Conservation (phyloP, 2,113 vertebrate species). For the Psittacus erithacus region DNA sequence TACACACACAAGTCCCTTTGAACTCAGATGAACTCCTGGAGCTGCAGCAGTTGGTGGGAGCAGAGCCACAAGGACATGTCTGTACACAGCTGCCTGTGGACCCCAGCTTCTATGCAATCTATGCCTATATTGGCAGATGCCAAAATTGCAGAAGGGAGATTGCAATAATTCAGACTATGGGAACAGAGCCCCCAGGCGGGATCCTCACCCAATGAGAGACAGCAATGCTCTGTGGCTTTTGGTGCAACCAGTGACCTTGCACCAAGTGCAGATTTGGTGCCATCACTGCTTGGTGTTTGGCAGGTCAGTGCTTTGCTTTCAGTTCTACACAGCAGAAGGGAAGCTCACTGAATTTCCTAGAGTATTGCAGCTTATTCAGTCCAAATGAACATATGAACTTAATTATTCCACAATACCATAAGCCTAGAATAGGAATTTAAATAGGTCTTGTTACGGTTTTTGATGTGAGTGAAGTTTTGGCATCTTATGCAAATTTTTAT, state of each 20-base stretch:
- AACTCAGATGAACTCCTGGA: background rate
- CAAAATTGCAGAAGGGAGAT: background rate
- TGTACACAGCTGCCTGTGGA: fast-evolving
- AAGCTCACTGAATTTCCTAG: background rate
- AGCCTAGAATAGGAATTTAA: slow-evolving; percentile 33
- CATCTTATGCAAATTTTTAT: slow-evolving; percentile 9
- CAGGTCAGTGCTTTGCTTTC: background rate
- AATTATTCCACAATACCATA: background rate
- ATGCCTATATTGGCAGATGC: background rate
- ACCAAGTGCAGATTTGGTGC: background rate
- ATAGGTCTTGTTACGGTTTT: background rate
- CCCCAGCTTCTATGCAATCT: fast-evolving
- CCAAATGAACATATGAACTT: slow-evolving; percentile 5
- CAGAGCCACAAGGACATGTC: background rate
- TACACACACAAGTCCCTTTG: background rate
- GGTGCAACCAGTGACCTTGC: background rate
- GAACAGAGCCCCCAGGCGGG: background rate
- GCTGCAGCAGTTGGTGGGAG: background rate
- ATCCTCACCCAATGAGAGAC: background rate
- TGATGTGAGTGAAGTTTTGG: slow-evolving; percentile 45
- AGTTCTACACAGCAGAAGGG: background rate
- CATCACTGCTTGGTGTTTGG: background rate
- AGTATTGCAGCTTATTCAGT: background rate
- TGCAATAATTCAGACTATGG: background rate
- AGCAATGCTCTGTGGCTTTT: background rate